Conservation (phyloP, 2,888 invertebrate genomes). For the Leptura quadrifasciata region DNA sequence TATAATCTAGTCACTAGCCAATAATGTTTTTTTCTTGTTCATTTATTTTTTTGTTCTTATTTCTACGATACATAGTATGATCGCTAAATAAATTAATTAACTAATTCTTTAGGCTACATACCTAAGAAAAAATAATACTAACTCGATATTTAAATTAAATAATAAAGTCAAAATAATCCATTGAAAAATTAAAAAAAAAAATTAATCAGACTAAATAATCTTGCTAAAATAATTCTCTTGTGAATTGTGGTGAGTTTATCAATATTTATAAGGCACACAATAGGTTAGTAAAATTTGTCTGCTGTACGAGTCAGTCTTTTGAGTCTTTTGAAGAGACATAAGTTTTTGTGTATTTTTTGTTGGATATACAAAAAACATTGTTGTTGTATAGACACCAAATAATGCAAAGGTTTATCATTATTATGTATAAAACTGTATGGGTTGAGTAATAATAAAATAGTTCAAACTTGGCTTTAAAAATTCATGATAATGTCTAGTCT, state of each 20-base stretch:
- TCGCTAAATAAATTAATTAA: constrained; percentile 40
- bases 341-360: neutral
- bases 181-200: neutral
- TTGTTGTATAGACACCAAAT: too few relatives aligned
- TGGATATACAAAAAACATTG: too few relatives aligned
- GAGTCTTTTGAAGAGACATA: neutral
- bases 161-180: neutral
- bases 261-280: neutral
- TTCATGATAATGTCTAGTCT: too few relatives aligned
- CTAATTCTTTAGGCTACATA: constrained; percentile 25
- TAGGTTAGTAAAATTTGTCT: neutral
- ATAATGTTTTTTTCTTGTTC: constrained; percentile 49
- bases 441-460: too few relatives aligned
- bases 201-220: neutral
- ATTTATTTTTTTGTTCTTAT: constrained; percentile 46
- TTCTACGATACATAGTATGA: constrained; percentile 38
- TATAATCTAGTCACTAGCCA: constrained; percentile 54
- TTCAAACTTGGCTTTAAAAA: too few relatives aligned
- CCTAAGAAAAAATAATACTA: constrained; percentile 39
- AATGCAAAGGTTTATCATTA: too few relatives aligned
- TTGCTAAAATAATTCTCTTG: neutral
- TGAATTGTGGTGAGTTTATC: neutral
- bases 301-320: neutral
- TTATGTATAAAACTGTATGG: too few relatives aligned
- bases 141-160: neutral